These are phyloP conservation scores for Himantopus leucocephalus DNA, from an alignment of 2,113 vertebrate genomes.

Conservation along the genomic window DNA sequence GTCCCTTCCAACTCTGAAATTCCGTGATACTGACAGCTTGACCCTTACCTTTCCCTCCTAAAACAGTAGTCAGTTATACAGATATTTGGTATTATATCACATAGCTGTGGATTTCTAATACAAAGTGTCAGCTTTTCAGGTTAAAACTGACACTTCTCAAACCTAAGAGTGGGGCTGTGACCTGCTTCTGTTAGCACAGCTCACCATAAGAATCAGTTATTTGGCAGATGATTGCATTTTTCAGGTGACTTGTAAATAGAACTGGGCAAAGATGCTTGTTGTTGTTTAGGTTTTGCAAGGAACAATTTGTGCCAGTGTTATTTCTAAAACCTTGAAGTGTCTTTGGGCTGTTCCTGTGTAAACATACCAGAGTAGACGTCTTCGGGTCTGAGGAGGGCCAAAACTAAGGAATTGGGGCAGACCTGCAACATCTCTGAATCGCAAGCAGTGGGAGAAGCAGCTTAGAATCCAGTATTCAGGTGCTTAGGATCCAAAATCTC, in stretches of 20 bases:
- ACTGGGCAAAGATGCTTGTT: neutral
- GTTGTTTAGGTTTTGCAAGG: neutral
- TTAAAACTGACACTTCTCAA: neutral
- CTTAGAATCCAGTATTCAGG: neutral
- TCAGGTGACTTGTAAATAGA: neutral
- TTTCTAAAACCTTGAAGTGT: neutral
- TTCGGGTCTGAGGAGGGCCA: neutral
- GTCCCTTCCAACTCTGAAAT: too few relatives aligned
- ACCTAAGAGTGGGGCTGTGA: neutral
- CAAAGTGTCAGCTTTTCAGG: neutral
- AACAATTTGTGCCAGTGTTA: neutral
- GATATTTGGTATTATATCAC: neutral
- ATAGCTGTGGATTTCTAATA: neutral
- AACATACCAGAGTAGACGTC: neutral
- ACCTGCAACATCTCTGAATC: neutral
- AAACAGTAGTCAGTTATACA: neutral
- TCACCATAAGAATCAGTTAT: neutral
- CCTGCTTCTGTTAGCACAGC: neutral
- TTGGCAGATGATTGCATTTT: neutral
- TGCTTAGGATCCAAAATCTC: neutral
- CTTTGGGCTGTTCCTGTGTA: neutral
- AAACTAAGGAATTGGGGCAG: neutral
- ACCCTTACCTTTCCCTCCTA: neutral
- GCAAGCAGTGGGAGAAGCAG: neutral
- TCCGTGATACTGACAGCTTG: neutral